These are phyloP conservation scores for Mus spretus DNA, from an alignment of 2,797 vertebrate genomes.

Conservation along the genomic window DNA sequence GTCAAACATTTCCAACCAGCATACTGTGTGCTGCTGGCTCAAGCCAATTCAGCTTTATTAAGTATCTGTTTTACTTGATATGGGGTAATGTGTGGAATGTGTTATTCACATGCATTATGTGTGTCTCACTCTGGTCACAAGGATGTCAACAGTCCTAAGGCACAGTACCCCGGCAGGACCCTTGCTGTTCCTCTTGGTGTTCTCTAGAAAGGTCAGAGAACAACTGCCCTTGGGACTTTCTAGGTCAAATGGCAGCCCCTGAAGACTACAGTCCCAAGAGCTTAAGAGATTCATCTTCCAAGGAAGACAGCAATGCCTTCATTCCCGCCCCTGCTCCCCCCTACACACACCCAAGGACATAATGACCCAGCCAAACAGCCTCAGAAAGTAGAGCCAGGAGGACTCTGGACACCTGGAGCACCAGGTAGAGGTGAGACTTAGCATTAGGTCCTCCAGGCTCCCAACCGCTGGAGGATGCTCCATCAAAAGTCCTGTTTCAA, in stretches of 20 bases:
- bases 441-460: neutral
- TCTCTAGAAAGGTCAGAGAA: neutral
- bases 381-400: neutral
- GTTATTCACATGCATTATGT: accelerated
- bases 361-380: neutral
- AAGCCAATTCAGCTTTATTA: neutral
- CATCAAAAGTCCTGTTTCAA: accelerated
- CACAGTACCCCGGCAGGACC: accelerated
- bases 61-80: neutral
- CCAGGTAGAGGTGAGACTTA: neutral
- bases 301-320: neutral
- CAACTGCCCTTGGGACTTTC: neutral
- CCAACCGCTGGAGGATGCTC: accelerated
- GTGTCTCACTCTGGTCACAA: accelerated
- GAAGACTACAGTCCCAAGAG: neutral
- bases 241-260: neutral
- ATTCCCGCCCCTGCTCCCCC: too few relatives aligned
- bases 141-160: accelerated
- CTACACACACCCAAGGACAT: neutral
- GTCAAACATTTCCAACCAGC: neutral
- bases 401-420: neutral
- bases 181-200: too few relatives aligned
- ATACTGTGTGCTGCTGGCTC: neutral
- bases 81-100: neutral
- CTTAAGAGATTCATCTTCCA: too few relatives aligned